A percentile compares a stretch with the other conserved stretches of the same genome.
Conservation (phyloP, 92 coral and sea anemone species). For the Bergia puertoricense region DNA sequence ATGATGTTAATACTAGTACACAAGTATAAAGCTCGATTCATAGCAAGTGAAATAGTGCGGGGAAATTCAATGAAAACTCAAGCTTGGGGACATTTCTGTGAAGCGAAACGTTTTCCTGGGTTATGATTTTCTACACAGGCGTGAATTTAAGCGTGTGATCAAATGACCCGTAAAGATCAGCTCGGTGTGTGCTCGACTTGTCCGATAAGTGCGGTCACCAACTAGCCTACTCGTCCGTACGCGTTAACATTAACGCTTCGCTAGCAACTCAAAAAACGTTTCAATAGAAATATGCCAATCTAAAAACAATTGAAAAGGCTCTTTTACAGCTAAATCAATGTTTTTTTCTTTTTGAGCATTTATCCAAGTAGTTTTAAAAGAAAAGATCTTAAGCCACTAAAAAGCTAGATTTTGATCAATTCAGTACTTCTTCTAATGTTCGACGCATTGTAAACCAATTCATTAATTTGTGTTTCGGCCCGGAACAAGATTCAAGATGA, state of each 20-base stretch:
- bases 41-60: conserved; percentile 9
- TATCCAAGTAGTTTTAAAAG: no score
- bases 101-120: neutral
- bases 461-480: no score
- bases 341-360: no score
- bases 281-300: neutral
- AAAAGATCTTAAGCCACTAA: no score
- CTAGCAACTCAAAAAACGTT: conserved; percentile 1
- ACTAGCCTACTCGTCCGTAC: neutral
- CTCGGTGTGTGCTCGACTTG: conserved; percentile 10
- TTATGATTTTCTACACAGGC: conserved; percentile 9
- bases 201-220: conserved; percentile 2
- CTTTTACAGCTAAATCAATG: no score
- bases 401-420: no score
- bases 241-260: neutral
- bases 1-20: neutral
- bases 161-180: conserved; percentile 21
- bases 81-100: conserved; percentile 19
- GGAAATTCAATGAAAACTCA: conserved; percentile 30
- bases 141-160: neutral
- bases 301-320: neutral
- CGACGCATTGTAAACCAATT: no score
- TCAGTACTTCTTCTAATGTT: no score
- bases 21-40: neutral
- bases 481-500: no score